These are phyloP conservation scores for Neodiprion virginianus DNA, from an alignment of 1,140 invertebrate genomes.

Conservation along the genomic window DNA sequence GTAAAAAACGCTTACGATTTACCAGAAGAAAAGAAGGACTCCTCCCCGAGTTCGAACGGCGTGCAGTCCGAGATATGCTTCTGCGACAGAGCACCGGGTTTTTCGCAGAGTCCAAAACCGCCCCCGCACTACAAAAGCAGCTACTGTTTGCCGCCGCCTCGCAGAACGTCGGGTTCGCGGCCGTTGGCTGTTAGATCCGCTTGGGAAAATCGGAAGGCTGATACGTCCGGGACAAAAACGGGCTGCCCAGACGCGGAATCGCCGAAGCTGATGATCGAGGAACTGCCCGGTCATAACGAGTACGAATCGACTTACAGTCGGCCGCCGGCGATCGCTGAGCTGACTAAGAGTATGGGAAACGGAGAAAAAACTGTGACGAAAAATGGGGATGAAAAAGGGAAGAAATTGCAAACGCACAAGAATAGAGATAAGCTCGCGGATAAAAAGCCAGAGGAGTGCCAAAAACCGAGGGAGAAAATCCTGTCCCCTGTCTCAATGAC, in stretches of 20 bases:
- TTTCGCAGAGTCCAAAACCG: conserved; percentile 31
- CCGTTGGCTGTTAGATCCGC: not conserved
- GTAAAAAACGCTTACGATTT: not conserved
- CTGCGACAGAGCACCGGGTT: conserved; percentile 40
- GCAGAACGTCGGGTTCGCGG: not conserved
- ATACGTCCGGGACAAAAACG: too few species aligned
- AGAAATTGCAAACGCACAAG: not conserved
- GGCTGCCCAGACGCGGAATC: not conserved
- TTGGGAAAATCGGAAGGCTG: not conserved
- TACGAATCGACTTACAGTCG: not conserved
- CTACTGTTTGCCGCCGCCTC: conserved; percentile 32
- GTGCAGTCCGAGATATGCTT: conserved; percentile 32
- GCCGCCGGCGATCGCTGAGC: not conserved
- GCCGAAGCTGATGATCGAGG: conserved; percentile 37
- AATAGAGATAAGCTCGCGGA: not conserved
- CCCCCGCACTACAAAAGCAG: conserved; percentile 37
- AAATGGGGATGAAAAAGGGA: not conserved
- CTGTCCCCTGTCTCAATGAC: not conserved
- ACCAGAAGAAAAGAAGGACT: not conserved
- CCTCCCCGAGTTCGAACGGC: not conserved
- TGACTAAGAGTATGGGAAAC: not conserved
- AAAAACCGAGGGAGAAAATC: not conserved
- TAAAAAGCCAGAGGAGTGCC: conserved; percentile 8
- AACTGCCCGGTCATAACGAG: conserved; percentile 31
- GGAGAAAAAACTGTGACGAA: not conserved